Evolutionary conservation across 2,888 invertebrate genomes (phyloP).

Genomic region (Lochmaea capreae): DNA sequence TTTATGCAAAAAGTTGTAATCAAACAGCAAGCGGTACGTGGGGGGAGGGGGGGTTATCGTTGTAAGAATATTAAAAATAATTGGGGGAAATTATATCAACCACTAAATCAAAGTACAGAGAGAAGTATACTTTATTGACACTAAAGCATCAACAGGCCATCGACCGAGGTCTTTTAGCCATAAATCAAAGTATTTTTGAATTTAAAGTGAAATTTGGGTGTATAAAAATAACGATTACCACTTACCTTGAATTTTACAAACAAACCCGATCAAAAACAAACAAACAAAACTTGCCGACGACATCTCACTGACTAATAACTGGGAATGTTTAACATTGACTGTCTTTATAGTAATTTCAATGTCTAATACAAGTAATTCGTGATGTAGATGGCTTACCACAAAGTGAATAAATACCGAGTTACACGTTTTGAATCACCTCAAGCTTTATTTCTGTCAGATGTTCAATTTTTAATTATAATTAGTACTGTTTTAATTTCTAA

Average conservation of each 20-base stretch:
- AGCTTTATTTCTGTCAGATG: background rate
- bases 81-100: no score
- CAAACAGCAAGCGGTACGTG: no score
- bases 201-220: background rate
- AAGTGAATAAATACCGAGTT: background rate
- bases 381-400: background rate
- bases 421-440: background rate
- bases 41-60: no score
- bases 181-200: no score
- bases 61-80: no score
- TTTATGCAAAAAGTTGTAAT: no score
- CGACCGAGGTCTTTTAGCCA: no score
- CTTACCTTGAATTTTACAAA: slow-evolving; percentile 7
- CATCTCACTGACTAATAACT: slow-evolving; percentile 16
- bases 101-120: no score
- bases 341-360: slow-evolving; percentile 22
- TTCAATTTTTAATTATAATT: slow-evolving; percentile 8
- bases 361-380: background rate
- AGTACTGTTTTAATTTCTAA: slow-evolving; percentile 9
- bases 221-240: background rate
- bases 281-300: slow-evolving; percentile 4
- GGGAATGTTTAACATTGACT: slow-evolving; percentile 5
- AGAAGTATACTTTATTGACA: no score
- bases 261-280: slow-evolving; percentile 15
- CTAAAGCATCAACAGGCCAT: no score